Evolutionary conservation across 2,797 vertebrate species (phyloP).

Genomic region (Anniella stebbinsi): DNA sequence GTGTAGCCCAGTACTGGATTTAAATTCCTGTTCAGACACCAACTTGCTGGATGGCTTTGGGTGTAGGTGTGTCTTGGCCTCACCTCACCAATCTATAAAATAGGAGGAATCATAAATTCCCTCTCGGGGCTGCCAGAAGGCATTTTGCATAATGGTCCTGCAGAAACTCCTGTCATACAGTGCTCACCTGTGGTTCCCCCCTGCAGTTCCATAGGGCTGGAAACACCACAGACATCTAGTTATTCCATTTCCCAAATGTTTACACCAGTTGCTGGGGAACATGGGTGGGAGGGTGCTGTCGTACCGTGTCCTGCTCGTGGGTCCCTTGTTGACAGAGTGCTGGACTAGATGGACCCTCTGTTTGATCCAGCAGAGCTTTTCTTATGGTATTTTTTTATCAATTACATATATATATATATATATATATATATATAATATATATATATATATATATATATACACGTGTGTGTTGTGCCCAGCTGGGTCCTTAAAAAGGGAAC

Average conservation of each 20-base stretch:
- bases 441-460: no score
- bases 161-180: neutral
- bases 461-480: no score
- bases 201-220: neutral
- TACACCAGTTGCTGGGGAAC: no score
- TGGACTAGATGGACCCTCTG: no score
- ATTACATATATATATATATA: no score
- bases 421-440: no score
- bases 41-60: neutral
- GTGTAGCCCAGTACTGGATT: accelerated
- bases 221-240: neutral
- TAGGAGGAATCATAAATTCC: neutral
- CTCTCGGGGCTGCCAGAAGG: constrained; percentile 23
- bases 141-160: neutral
- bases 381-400: no score
- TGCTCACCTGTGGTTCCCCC: neutral
- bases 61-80: neutral
- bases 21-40: neutral
- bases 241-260: neutral
- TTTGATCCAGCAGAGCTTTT: no score
- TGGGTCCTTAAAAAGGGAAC: no score
- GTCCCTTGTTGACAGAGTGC: no score
- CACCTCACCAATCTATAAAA: constrained; percentile 18
- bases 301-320: no score
- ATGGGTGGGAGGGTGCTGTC: no score